phyloP scores from a whole-genome alignment of 2,113 vertebrate genomes.

The Tychaedon coryphoeus region DNA sequence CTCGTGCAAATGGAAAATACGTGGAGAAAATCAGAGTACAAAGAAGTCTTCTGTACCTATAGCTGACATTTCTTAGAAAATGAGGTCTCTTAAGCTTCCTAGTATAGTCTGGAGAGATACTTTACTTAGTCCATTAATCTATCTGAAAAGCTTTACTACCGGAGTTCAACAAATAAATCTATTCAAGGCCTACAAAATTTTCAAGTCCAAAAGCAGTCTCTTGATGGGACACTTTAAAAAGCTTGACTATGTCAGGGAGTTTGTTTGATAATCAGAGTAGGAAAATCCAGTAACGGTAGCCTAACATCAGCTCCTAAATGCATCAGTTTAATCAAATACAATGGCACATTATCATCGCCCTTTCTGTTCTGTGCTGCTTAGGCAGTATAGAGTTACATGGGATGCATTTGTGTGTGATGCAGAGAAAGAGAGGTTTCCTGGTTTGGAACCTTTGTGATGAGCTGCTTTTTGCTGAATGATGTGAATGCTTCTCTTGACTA shows the following conservation, averaged over 20 bases:
- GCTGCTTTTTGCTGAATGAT: background rate
- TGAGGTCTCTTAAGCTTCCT: background rate
- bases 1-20: constrained; percentile 17
- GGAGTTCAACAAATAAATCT: constrained; percentile 37
- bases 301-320: background rate
- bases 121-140: constrained; percentile 51
- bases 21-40: background rate
- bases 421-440: background rate
- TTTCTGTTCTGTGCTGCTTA: background rate
- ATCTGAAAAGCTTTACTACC: background rate
- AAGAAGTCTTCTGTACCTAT: background rate
- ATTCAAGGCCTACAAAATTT: background rate
- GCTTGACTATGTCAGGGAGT: background rate
- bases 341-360: background rate
- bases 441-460: background rate
- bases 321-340: background rate
- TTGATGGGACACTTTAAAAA: background rate
- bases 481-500: background rate
- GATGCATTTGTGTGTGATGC: background rate
- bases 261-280: background rate
- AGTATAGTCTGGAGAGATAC: constrained; percentile 27
- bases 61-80: constrained; percentile 1
- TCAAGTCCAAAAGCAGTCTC: background rate
- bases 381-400: background rate
- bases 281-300: background rate